Conservation (phyloP, 53 echinoderm and acorn worm genomes). For the Stichopus horrens region DNA sequence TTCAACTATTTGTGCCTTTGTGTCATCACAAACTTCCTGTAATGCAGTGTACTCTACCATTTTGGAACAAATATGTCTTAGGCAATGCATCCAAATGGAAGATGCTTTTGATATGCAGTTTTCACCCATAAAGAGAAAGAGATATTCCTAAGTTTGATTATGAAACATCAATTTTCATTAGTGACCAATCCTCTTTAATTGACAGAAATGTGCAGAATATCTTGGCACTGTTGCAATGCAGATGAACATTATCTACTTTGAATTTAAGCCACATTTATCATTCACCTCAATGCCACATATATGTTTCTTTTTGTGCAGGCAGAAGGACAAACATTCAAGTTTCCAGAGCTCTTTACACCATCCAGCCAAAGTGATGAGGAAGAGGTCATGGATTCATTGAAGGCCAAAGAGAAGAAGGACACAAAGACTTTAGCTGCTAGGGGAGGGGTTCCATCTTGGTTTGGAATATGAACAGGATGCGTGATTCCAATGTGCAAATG, state of each 20-base stretch:
- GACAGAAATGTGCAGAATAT: no score
- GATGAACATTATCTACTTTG: neutral
- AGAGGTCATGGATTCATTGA: constrained; percentile 55
- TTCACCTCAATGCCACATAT: neutral
- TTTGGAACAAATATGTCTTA: no score
- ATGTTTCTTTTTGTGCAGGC: constrained; percentile 45
- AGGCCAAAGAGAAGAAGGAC: constrained; percentile 51
- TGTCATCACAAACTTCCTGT: no score
- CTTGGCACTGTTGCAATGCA: neutral
- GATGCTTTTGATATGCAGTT: no score
- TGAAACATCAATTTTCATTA: no score
- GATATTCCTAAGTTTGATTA: no score
- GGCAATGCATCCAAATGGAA: no score
- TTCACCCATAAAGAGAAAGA: no score
- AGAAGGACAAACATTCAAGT: constrained; percentile 77
- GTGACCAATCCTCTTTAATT: no score
- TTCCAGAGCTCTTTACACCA: constrained; percentile 70
- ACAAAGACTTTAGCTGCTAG: constrained; percentile 11
- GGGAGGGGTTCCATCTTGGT: constrained; percentile 65
- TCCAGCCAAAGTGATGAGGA: constrained; percentile 58
- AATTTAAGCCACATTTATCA: neutral
- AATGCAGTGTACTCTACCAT: no score
- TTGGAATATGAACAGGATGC: constrained; percentile 24
- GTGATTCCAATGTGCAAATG: no score
- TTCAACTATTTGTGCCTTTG: no score